Base-by-base conservation (phyloP, 2,113 vertebrate species). In the Platysteira castanea region DNA sequence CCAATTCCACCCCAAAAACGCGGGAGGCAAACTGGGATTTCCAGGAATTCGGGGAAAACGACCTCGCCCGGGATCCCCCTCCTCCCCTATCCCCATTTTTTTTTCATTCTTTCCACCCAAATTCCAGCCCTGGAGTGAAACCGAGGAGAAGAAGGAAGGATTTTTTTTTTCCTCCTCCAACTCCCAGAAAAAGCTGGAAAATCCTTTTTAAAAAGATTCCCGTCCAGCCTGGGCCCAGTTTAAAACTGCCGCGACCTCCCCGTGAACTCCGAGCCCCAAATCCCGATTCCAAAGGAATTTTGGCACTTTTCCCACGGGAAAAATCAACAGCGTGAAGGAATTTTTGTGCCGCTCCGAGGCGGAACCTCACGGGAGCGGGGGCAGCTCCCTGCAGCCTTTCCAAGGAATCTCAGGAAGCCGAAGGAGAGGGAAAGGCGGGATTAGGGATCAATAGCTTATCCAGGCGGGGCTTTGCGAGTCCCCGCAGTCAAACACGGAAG, bases 201-300 rank as follows among this genome's bases (percentile, higher is more conserved):
- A 74, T 24, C 60, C 27, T 90, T 93, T 93, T 56, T 46, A 73
- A 95, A 96, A 89, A 27, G 64, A 87, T 9, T 19, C 64, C 87
- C 26, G 69, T 11, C 39, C 39, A 39, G 39, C 9, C 39, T 39
- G 9, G 39, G 39, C 39, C 71, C 49, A 35, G 31, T 88, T 96
- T 96, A 96, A 97, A 98, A 97, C 88, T 46, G 54, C 92, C 87
- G 84, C 15, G 87, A 80, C 92, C 68, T 96, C 95, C 76, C 75
- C 78, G 31, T 39, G 3, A 87, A 63, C 41, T 39, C 60, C 92
- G 76, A 95, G 76, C 49, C 22, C 79, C 61, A 74, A 53, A 86
- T 84, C 82, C 87, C 50, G 73, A 37, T 14, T 37, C 93, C 71
- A 90, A 96, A 97, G 49, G 79, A 88, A 59, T 41, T 84, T 46